These are phyloP conservation scores for Gephyroberyx darwinii DNA, from an alignment of 2,797 vertebrate species.

Conservation along the genomic window DNA sequence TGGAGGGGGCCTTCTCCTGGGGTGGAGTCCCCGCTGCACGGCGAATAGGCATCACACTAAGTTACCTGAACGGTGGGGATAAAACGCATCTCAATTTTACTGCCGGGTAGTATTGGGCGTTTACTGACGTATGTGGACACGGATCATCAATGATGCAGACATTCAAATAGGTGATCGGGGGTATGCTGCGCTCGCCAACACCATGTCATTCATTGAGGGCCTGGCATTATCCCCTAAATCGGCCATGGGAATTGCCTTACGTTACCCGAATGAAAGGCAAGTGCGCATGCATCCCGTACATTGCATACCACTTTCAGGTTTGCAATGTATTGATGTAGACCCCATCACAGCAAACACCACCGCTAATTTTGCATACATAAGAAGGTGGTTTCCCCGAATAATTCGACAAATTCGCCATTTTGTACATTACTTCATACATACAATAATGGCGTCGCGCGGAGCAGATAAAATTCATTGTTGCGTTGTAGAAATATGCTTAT, in stretches of 20 bases:
- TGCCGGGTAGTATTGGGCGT: too few relatives aligned
- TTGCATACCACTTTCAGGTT: not conserved
- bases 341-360: not conserved
- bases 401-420: slow-evolving; percentile 82
- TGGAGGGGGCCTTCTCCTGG: slow-evolving; percentile 87
- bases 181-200: too few relatives aligned
- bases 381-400: slow-evolving; percentile 16
- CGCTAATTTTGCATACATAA: not conserved
- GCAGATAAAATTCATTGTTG: slow-evolving; percentile 73
- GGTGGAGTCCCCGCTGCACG: slow-evolving; percentile 87
- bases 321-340: not conserved
- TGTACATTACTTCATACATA: slow-evolving; percentile 79
- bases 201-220: slow-evolving; percentile 71
- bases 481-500: slow-evolving; percentile 30
- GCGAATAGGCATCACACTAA: slow-evolving; percentile 91
- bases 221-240: not conserved
- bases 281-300: not conserved
- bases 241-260: not conserved
- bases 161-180: not conserved
- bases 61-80: slow-evolving; percentile 41
- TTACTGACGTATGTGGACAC: too few relatives aligned
- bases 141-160: too few relatives aligned
- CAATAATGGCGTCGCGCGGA: slow-evolving; percentile 85
- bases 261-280: slow-evolving; percentile 3
- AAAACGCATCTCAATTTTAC: too few relatives aligned